Percentiles rank a stretch among this genome's conserved stretches.
Evolutionary conservation across 2,888 invertebrate species (phyloP).

Genomic region (Bombylius major): DNA sequence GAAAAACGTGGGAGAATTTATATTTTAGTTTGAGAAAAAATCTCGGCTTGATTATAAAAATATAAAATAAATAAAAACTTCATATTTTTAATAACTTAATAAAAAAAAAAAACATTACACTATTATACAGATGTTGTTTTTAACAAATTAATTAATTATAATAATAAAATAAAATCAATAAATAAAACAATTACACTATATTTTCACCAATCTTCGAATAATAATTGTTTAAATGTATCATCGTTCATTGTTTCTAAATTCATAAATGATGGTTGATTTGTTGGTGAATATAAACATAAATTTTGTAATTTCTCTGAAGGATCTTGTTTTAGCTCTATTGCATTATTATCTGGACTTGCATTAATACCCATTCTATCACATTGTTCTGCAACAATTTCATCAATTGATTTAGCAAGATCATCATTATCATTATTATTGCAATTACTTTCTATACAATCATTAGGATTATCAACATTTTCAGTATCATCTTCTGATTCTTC

Average conservation of each 20-base stretch:
- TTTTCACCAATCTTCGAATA: constrained; percentile 5
- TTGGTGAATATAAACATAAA: constrained; percentile 42
- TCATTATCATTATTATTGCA: constrained; percentile 14
- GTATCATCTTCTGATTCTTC: constrained; percentile 3
- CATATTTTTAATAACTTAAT: no score
- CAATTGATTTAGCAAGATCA: constrained; percentile 29
- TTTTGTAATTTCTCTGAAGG: constrained; percentile 54
- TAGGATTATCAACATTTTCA: no score
- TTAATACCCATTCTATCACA: constrained; percentile 29
- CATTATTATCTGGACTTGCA: neutral
- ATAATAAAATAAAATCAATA: no score
- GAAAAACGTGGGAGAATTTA: no score
- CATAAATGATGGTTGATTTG: neutral
- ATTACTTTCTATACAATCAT: no score
- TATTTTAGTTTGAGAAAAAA: no score
- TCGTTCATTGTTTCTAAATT: constrained; percentile 12
- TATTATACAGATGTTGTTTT: no score
- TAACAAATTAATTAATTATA: no score
- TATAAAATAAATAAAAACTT: no score
- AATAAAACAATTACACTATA: neutral
- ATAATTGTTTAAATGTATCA: constrained; percentile 11
- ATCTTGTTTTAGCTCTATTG: neutral
- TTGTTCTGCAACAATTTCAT: constrained; percentile 35
- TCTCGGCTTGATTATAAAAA: no score
- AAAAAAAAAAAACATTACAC: no score